Percentiles rank a stretch among this genome's conserved stretches.
Evolutionary conservation across 2,797 vertebrate genomes (phyloP).

Genomic region (Muscicapa comitata): DNA sequence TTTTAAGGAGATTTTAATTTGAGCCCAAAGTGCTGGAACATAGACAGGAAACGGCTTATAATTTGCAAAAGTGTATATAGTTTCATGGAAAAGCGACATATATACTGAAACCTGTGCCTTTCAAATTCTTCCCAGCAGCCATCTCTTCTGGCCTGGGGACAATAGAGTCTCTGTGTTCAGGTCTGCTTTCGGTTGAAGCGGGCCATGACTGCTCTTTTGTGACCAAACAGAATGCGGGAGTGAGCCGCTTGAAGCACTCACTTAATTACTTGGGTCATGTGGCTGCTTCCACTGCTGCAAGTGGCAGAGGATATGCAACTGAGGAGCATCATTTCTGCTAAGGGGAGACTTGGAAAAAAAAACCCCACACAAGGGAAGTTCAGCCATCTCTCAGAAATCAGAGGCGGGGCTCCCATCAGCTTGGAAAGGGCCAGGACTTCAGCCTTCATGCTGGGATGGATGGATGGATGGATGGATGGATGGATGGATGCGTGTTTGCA

Average conservation of each 20-base stretch:
- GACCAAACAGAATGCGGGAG: slow-evolving; percentile 57
- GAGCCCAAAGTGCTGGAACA: slow-evolving; percentile 53
- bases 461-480: not conserved
- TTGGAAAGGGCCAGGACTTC: not conserved
- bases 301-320: not conserved
- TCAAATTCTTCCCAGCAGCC: slow-evolving; percentile 64
- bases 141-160: slow-evolving; percentile 68
- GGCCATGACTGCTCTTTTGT: slow-evolving; percentile 73
- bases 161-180: slow-evolving; percentile 70
- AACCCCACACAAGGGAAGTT: not conserved
- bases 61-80: slow-evolving; percentile 39
- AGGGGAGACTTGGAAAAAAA: not conserved
- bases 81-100: slow-evolving; percentile 61
- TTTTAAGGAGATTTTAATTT: slow-evolving; percentile 68
- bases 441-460: not conserved
- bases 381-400: not conserved
- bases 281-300: slow-evolving; percentile 27
- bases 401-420: not conserved
- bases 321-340: not conserved
- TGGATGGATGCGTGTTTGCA: not conserved
- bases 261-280: slow-evolving; percentile 65
- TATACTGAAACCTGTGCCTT: slow-evolving; percentile 47
- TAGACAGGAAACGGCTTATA: slow-evolving; percentile 69
- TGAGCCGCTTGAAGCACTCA: not conserved
- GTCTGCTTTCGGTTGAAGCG: slow-evolving; percentile 17